Evolutionary conservation across 1,140 invertebrate species (phyloP), one percentile per base, ranked within the genome.

Genomic region (Meloidogyne exigua): DNA sequence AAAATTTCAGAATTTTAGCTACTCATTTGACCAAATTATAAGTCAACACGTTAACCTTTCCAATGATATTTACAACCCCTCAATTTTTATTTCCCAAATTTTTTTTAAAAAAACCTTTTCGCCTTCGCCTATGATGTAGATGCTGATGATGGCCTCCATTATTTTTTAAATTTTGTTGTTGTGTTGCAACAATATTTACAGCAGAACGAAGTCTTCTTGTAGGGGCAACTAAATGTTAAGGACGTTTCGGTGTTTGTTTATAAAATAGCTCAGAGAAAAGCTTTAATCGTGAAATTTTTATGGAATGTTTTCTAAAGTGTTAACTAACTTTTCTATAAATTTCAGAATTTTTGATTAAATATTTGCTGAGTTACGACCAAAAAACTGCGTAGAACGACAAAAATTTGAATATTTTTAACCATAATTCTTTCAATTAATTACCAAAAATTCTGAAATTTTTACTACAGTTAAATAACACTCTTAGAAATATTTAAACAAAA

Each of bases 151-250:
- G 49, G 21, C 49, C 49, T 9, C 18, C 18, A 57, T 57, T 57
- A 21, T 57, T 57, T 57, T 57, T 57, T 57, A 57, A 57, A 57
- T 57, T 57, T 57, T 57, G 18, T 57, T 57, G 49, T 57, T 57
- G 49, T 57, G n/a, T 72, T 23, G 32, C 44, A 72, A 72, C 26
- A 21, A 64, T 42, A 32, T 63, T 62, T 26, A 72, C 21, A 18
- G 65, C 67, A 39, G 42, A 68, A 36, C 42, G 67, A 25, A 39
- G 36, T 12, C 7, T 57, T 57, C 49, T 57, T 7, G 49, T 18
- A n/a, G 49, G 49, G n/a, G 18, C 15, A 0, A 9, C 36, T 39
- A 39, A 39, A 39, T 9, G 4, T 39, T 39, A 39, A 39, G 36
- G 36, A 39, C 36, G 9, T 39, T 39, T 39, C 36, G 9, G 9